A percentile compares a stretch with the other conserved stretches of the same genome.
Evolutionary conservation across 2,888 invertebrate species (phyloP).

Genomic region (Ectropis crepuscularia): DNA sequence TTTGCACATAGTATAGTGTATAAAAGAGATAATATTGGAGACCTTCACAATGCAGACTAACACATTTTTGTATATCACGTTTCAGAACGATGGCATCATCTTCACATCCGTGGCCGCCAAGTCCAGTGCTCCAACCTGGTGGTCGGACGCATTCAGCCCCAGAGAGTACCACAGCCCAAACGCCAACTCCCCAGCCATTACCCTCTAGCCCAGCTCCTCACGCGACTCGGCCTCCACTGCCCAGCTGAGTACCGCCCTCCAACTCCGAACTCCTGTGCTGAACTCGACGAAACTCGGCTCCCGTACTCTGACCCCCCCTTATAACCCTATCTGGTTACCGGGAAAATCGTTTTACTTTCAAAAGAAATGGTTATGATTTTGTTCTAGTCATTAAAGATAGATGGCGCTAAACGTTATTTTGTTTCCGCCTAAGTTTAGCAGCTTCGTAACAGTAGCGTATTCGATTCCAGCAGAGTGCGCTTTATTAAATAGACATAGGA

Average conservation of each 20-base stretch:
- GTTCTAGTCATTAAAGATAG: slow-evolving; percentile 11
- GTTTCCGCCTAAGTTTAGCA: background rate
- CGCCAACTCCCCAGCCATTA: slow-evolving; percentile 81
- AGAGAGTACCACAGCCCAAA: slow-evolving; percentile 82
- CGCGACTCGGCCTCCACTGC: slow-evolving; percentile 73
- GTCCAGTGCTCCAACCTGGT: slow-evolving; percentile 90
- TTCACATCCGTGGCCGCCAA: slow-evolving; percentile 92
- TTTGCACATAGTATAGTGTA: too few species aligned
- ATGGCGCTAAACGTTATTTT: slow-evolving; percentile 17
- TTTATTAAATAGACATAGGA: too few species aligned
- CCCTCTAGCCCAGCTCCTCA: slow-evolving; percentile 73
- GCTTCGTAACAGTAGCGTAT: background rate
- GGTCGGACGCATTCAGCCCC: slow-evolving; percentile 90
- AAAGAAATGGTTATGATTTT: slow-evolving; percentile 15
- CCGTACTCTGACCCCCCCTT: slow-evolving; percentile 76
- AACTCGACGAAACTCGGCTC: slow-evolving; percentile 84
- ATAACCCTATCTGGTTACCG: slow-evolving; percentile 65
- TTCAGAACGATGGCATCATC: slow-evolving; percentile 85
- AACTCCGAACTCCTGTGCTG: slow-evolving; percentile 85
- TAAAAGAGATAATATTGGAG: too few species aligned
- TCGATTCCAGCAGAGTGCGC: too few species aligned
- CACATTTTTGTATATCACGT: slow-evolving; percentile 27
- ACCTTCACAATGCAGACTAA: background rate
- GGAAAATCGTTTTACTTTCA: slow-evolving; percentile 70
- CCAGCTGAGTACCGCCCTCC: slow-evolving; percentile 85